Evolutionary conservation across 2,797 vertebrate genomes (phyloP).

Genomic region (Glyptemys insculpta): DNA sequence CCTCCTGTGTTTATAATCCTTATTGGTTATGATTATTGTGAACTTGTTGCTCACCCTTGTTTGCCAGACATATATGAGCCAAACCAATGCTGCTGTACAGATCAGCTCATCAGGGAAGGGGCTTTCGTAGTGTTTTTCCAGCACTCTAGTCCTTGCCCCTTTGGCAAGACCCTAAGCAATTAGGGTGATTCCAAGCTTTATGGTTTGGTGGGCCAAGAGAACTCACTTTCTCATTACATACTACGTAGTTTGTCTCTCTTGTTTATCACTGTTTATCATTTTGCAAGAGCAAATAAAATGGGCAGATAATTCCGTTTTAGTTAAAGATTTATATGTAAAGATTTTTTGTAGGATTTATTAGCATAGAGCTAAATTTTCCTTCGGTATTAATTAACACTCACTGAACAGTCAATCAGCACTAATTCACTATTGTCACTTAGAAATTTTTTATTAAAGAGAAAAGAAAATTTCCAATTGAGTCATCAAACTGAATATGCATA

Average conservation of each 20-base stretch:
- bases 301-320: constrained; percentile 22
- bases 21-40: constrained; percentile 13
- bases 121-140: neutral
- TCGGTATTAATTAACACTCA: constrained; percentile 76
- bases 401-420: constrained; percentile 66
- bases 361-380: constrained; percentile 69
- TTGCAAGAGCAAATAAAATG: constrained; percentile 23
- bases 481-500: constrained; percentile 70
- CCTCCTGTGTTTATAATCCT: neutral
- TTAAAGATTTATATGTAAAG: constrained; percentile 32
- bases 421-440: constrained; percentile 65
- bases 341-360: constrained; percentile 55
- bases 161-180: neutral
- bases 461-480: constrained; percentile 77
- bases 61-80: neutral
- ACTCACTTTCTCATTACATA: neutral
- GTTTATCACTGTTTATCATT: constrained; percentile 38
- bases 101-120: neutral
- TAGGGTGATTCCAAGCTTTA: neutral
- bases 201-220: neutral
- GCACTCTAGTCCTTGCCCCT: neutral
- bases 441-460: constrained; percentile 72
- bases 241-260: constrained; percentile 13
- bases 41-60: constrained; percentile 8
- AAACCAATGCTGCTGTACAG: neutral